Evolutionary conservation across 2,888 invertebrate species (phyloP), one percentile per base, ranked within the genome.

Genomic region (Diogma glabrata): DNA sequence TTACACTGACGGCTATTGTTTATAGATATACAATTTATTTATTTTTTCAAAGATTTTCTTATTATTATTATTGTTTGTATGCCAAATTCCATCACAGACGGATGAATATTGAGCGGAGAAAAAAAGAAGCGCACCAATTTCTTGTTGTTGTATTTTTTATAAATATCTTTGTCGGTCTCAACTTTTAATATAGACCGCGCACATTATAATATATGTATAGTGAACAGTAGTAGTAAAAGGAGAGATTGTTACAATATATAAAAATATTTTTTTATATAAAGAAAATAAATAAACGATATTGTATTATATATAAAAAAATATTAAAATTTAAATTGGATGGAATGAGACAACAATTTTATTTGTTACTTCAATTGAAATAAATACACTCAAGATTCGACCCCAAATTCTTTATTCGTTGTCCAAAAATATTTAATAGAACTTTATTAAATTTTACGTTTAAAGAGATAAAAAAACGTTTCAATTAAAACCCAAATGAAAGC

Each of bases 251-350:
- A 24, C 24, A 46, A 46, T 26, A 45, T 45, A 45, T 23, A 22
- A 20, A 10, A 45, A 45, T 20, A 46, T 24, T 23, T 12, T 36
- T 23, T 16, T 26, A 46, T 16, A 46, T 24, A 46, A 46, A 16
- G 16, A 24, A 46, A 46, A 46, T 46, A 46, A 46, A 46, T 24
- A 46, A 43, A 20, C 43, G 22, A 43, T 43, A 43, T 43, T 43
- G 43, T 38, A 16, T 22, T 14, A 22, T 20, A 22, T 22, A 22
- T n/a, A 46, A 46, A 46, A 24, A 16, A 46, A 9, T 46, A 46
- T 46, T 46, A 24, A 46, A 46, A 48, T 48, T 48, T 30, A 48
- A 48, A 48, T 48, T 48, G 48, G 48, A 30, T 48, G 33, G 48
- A 33, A 48, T 48, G 48, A 48, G 48, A 48, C 30, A 30, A 48